These are phyloP conservation scores for Pseudorhiza aurosa DNA, from an alignment of 30 jellyfish, hydroid and myxozoan species.

Conservation along the genomic window DNA sequence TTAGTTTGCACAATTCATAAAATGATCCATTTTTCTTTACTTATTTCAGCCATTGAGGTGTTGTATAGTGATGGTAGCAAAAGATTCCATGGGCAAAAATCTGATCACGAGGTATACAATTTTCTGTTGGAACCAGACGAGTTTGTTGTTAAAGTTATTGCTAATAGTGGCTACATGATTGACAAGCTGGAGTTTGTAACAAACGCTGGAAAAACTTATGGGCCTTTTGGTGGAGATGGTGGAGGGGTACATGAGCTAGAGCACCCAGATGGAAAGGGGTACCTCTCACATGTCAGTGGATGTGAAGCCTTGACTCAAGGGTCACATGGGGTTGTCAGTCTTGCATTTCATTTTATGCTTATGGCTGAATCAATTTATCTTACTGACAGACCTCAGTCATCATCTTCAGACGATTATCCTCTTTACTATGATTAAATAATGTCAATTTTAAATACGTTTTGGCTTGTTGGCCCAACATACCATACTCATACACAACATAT, in stretches of 20 bases:
- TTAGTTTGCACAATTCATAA: too few species aligned
- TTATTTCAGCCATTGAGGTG: conserved; percentile 44
- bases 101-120: conserved; percentile 44
- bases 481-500: too few species aligned
- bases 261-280: conserved; percentile 32
- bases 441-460: too few species aligned
- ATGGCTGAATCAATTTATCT: not conserved
- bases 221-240: conserved; percentile 90
- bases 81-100: conserved; percentile 40
- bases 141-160: conserved; percentile 35
- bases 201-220: conserved; percentile 50
- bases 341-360: conserved; percentile 37
- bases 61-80: conserved; percentile 37
- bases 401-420: too few species aligned
- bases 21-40: too few species aligned
- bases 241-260: conserved; percentile 44
- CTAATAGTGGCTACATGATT: conserved; percentile 64
- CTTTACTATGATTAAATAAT: too few species aligned
- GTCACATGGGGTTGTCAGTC: conserved; percentile 45
- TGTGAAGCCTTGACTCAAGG: conserved; percentile 60
- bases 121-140: conserved; percentile 61
- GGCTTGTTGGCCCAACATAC: too few species aligned
- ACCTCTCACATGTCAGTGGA: conserved; percentile 43
- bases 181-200: conserved; percentile 68
- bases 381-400: too few species aligned